phyloP scores from a whole-genome alignment of 2,113 vertebrate genomes.

The Halcyon malimbica region DNA sequence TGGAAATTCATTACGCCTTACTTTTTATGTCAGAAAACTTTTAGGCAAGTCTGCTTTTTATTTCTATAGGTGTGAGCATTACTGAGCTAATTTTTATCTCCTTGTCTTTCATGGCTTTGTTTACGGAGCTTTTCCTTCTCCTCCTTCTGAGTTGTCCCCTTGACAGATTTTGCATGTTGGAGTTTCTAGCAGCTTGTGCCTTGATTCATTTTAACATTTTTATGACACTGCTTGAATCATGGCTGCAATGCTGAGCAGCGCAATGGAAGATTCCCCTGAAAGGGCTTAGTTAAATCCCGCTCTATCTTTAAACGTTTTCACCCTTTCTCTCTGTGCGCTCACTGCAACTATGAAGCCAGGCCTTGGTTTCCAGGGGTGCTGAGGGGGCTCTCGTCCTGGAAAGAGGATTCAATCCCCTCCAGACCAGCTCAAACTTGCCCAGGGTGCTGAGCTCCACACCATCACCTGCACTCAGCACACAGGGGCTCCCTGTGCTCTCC shows the following conservation, averaged over 20 bases:
- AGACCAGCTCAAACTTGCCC: background rate
- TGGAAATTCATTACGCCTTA: background rate
- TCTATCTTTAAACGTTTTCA: background rate
- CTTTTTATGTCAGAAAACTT: background rate
- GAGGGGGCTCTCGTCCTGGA: background rate
- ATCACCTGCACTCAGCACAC: background rate
- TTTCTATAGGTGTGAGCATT: background rate
- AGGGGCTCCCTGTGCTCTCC: background rate
- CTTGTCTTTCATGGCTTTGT: background rate
- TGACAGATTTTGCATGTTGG: background rate
- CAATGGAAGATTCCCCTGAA: background rate
- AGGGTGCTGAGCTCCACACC: background rate
- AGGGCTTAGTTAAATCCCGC: background rate
- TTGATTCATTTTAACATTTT: slow-evolving; percentile 4
- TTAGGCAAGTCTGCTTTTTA: background rate
- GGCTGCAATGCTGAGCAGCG: background rate
- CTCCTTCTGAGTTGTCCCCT: background rate
- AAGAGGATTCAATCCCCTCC: background rate
- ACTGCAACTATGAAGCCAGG: background rate
- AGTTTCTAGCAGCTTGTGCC: background rate
- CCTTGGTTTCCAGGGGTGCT: background rate
- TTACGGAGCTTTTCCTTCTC: background rate
- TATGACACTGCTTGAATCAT: background rate
- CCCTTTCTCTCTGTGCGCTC: background rate
- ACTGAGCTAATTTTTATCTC: background rate